Conservation (phyloP, 2,113 vertebrate species). For the Turdus rufiventris region DNA sequence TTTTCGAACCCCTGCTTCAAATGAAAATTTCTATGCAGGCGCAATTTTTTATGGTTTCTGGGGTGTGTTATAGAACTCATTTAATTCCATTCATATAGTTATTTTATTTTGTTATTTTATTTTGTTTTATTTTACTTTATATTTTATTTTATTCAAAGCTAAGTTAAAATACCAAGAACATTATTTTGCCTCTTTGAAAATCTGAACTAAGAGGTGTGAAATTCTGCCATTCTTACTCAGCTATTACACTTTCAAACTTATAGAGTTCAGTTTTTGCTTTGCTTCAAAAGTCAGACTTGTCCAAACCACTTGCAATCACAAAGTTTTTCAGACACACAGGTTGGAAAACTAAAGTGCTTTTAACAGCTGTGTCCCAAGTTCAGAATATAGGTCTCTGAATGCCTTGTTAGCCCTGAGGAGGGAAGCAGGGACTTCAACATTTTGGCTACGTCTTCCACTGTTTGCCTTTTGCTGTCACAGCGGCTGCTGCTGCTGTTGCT, state of each 20-base stretch:
- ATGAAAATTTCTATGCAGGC: not conserved
- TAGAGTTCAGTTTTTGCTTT: not conserved
- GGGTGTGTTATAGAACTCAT: not conserved
- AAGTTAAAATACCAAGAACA: not conserved
- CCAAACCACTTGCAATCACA: slow-evolving; percentile 59
- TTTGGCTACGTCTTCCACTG: slow-evolving; percentile 51
- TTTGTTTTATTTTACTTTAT: not conserved
- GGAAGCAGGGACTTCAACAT: slow-evolving; percentile 66
- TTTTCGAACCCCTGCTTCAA: not conserved
- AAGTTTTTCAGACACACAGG: slow-evolving; percentile 54
- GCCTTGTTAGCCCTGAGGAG: slow-evolving; percentile 60
- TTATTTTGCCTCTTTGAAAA: slow-evolving; percentile 2
- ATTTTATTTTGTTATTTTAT: not conserved
- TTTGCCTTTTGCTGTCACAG: slow-evolving; percentile 68
- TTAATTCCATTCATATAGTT: not conserved
- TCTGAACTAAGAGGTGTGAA: slow-evolving; percentile 35
- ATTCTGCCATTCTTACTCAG: slow-evolving; percentile 45
- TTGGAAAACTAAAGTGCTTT: slow-evolving; percentile 69
- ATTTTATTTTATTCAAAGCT: not conserved
- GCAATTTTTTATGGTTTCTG: not conserved
- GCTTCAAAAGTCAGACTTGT: slow-evolving; percentile 58
- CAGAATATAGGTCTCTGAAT: slow-evolving; percentile 47
- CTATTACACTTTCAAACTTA: slow-evolving; percentile 17
- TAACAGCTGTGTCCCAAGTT: slow-evolving; percentile 69
- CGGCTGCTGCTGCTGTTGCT: slow-evolving; percentile 28